phyloP scores from a whole-genome alignment of 2,888 invertebrate genomes.

The Caradrina clavipalpis region DNA sequence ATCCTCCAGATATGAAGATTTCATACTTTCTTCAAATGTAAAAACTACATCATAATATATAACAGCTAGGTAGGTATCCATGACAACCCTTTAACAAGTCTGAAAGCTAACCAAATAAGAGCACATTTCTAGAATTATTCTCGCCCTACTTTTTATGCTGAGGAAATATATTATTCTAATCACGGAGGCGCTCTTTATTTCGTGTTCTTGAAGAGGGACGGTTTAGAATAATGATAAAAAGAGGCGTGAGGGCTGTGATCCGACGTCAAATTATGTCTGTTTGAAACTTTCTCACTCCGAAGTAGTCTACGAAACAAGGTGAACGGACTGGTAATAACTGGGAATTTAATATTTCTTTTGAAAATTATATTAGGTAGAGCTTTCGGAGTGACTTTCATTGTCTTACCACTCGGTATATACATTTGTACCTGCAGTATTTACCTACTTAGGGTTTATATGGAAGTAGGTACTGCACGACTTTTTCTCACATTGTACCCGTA shows the following conservation, averaged over 20 bases:
- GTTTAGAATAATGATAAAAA: conserved; percentile 64
- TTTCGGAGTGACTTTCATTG: conserved; percentile 21
- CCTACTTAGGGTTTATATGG: too few species aligned
- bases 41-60: background rate
- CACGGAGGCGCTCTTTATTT: conserved; percentile 64
- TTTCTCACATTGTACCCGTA: too few species aligned
- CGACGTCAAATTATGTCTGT: conserved; percentile 56
- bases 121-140: conserved; percentile 37
- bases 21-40: conserved; percentile 18
- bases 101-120: conserved; percentile 34
- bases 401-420: conserved; percentile 16
- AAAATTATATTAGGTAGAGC: conserved; percentile 10
- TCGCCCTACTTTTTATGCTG: conserved; percentile 40
- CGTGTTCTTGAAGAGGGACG: conserved; percentile 54
- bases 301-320: conserved; percentile 28
- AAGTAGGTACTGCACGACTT: background rate
- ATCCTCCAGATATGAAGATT: conserved; percentile 11
- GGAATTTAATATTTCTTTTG: conserved; percentile 33
- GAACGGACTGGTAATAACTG: conserved; percentile 9
- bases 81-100: conserved; percentile 45
- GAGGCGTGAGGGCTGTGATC: conserved; percentile 52
- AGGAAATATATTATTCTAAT: conserved; percentile 64
- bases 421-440: too few species aligned
- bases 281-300: conserved; percentile 47
- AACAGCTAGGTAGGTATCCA: conserved; percentile 22